These are phyloP conservation scores for Drosophila aff. DNA, from an alignment of 1,140 invertebrate genomes.

Conservation along the genomic window DNA sequence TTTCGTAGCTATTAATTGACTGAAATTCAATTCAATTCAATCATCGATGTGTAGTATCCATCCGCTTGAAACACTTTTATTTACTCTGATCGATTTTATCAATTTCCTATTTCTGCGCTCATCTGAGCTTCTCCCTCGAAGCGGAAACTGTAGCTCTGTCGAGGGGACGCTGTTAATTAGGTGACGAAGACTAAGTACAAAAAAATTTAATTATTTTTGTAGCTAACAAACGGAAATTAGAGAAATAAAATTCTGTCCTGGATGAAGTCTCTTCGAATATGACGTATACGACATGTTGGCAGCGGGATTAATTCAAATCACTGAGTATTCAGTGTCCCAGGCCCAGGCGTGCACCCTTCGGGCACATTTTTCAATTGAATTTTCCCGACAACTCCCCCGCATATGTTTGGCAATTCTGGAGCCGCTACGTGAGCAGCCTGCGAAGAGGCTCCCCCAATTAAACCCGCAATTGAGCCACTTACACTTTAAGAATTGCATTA, in stretches of 20 bases:
- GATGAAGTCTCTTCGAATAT: slow-evolving; percentile 6
- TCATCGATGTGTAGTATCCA: neutral
- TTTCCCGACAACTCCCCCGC: slow-evolving; percentile 30
- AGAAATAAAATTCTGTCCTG: slow-evolving; percentile 14
- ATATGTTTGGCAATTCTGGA: slow-evolving; percentile 58
- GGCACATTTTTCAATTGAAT: slow-evolving; percentile 63
- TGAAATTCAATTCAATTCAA: slow-evolving; percentile 49
- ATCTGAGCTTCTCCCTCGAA: slow-evolving; percentile 12
- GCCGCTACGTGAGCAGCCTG: slow-evolving; percentile 48
- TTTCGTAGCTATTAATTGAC: slow-evolving; percentile 61
- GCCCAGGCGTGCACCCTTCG: slow-evolving; percentile 6
- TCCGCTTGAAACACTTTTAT: slow-evolving; percentile 31
- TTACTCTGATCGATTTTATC: slow-evolving; percentile 19
- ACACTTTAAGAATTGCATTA: slow-evolving; percentile 76
- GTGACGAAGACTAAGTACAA: slow-evolving; percentile 23
- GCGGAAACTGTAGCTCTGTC: slow-evolving; percentile 52
- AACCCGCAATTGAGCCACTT: slow-evolving; percentile 71
- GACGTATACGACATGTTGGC: slow-evolving; percentile 41
- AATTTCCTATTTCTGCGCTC: slow-evolving; percentile 31
- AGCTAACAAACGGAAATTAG: slow-evolving; percentile 46
- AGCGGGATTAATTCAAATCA: slow-evolving; percentile 57
- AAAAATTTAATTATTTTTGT: slow-evolving; percentile 33
- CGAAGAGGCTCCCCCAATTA: slow-evolving; percentile 54
- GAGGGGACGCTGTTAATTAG: slow-evolving; percentile 53
- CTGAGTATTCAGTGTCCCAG: slow-evolving; percentile 47